Percentiles rank a stretch among this genome's conserved stretches.
phyloP scores from a whole-genome alignment of 2,113 vertebrate genomes.

The Anas platyrhynchos region DNA sequence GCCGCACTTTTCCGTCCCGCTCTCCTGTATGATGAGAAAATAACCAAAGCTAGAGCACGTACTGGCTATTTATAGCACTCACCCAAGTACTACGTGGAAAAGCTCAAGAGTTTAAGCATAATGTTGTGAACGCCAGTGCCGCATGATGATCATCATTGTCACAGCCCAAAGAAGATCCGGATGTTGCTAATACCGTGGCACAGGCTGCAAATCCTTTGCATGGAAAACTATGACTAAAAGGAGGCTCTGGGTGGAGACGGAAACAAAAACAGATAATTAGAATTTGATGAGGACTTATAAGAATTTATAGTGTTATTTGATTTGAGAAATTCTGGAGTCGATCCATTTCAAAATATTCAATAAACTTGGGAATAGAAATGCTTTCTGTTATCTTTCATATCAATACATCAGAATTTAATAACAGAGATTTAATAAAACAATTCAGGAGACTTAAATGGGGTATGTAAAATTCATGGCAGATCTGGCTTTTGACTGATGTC shows the following conservation, averaged over 20 bases:
- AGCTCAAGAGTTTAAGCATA: not conserved
- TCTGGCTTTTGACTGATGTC: not conserved
- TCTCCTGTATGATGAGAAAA: not conserved
- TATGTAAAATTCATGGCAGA: slow-evolving; percentile 15
- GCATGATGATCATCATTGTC: not conserved
- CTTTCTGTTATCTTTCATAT: not conserved
- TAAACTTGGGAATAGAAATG: not conserved
- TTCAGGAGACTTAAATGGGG: slow-evolving; percentile 4
- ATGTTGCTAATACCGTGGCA: not conserved
- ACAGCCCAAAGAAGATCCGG: not conserved
- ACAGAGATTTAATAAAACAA: not conserved
- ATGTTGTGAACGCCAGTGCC: not conserved
- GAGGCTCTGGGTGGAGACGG: not conserved
- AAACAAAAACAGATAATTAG: not conserved
- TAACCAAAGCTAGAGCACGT: not conserved
- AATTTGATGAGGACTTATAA: not conserved
- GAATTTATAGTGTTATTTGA: not conserved
- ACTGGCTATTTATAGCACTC: not conserved
- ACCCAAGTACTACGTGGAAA: not conserved
- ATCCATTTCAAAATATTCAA: not conserved
- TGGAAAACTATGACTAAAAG: not conserved
- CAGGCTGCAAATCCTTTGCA: not conserved
- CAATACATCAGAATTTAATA: not conserved
- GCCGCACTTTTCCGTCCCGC: not conserved
- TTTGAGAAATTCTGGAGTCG: not conserved